Evolutionary conservation across 2,888 invertebrate genomes (phyloP).

Genomic region (Terebella lapidaria): DNA sequence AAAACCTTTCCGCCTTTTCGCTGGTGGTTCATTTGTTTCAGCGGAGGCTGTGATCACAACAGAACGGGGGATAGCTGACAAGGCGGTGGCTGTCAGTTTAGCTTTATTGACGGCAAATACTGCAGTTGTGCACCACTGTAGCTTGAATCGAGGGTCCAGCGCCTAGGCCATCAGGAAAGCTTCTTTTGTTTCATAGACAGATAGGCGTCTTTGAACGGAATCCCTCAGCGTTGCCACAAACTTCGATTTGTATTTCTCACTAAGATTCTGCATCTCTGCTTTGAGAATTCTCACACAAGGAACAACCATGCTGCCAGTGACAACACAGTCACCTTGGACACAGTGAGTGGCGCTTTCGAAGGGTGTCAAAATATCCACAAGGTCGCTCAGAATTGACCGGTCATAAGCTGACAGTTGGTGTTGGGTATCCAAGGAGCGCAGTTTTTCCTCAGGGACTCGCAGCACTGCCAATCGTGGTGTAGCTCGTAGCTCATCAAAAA

Average conservation of each 20-base stretch:
- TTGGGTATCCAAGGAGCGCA: not conserved
- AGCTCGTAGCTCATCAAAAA: no score
- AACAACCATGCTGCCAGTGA: conserved; percentile 3
- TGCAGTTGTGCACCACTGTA: no score
- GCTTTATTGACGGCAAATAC: no score
- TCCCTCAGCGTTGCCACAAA: not conserved
- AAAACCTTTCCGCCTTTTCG: not conserved
- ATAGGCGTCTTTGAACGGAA: not conserved
- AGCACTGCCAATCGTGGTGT: no score
- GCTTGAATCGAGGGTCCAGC: no score
- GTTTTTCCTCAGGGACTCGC: not conserved
- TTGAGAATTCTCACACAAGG: conserved; percentile 3
- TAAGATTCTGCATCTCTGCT: not conserved
- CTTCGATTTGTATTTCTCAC: not conserved
- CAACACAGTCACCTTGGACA: not conserved
- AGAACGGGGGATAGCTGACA: no score
- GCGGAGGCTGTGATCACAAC: no score
- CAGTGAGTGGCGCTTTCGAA: conserved; percentile 7
- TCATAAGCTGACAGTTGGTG: conserved; percentile 3
- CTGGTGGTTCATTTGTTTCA: not conserved
- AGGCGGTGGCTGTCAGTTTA: no score
- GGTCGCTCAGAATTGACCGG: not conserved
- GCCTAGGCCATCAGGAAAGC: no score
- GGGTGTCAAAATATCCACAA: conserved; percentile 3
- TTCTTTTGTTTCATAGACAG: no score